A percentile compares a stretch with the other conserved stretches of the same genome.
Conservation (phyloP, 2,888 invertebrate species). For the Hydrotaea diabolus region DNA sequence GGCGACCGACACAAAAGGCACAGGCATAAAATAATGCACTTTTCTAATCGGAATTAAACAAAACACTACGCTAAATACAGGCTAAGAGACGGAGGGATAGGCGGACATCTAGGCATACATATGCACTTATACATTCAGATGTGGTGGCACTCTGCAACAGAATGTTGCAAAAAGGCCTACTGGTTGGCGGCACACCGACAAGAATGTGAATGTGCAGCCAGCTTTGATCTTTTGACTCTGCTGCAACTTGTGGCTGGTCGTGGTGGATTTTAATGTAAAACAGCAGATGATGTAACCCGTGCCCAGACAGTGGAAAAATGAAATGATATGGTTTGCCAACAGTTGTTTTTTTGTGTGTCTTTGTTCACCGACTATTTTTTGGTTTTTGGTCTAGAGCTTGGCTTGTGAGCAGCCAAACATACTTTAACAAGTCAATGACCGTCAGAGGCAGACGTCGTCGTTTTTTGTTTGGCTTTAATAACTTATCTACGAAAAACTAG, state of each 20-base stretch:
- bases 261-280: constrained; percentile 28
- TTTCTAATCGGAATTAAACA: constrained; percentile 17
- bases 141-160: not conserved
- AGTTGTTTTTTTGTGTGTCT: constrained; percentile 3
- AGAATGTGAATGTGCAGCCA: not conserved
- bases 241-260: constrained; percentile 55
- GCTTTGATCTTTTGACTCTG: constrained; percentile 34
- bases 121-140: not conserved
- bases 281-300: not conserved
- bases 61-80: too few species aligned
- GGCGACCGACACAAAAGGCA: constrained; percentile 10
- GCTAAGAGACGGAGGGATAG: too few species aligned
- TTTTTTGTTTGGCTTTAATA: constrained; percentile 35
- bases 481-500: not conserved
- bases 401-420: not conserved
- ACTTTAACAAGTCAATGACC: constrained; percentile 55
- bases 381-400: not conserved
- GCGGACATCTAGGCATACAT: not conserved
- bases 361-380: not conserved
- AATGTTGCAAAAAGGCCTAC: not conserved
- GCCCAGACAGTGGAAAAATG: constrained; percentile 12
- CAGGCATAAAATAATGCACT: constrained; percentile 4
- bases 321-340: constrained; percentile 51
- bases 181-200: not conserved
- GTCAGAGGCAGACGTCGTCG: not conserved